These are phyloP conservation scores for Pammene fasciana DNA, from an alignment of 2,888 invertebrate species.

Conservation along the genomic window DNA sequence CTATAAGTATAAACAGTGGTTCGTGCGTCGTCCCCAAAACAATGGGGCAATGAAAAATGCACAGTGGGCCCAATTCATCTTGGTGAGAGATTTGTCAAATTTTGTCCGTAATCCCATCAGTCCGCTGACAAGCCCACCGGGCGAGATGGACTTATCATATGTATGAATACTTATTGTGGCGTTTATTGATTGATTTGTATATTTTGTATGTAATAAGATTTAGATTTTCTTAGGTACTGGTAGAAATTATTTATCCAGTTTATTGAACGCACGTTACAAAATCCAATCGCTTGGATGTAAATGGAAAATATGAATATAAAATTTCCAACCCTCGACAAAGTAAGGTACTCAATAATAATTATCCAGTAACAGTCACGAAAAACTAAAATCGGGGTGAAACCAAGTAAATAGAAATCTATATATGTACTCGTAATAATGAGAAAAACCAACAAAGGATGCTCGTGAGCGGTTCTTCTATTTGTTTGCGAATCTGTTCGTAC, in stretches of 20 bases:
- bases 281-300: no score
- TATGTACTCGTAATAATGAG: slow-evolving; percentile 8
- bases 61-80: slow-evolving; percentile 58
- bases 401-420: neutral
- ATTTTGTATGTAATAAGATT: slow-evolving; percentile 26
- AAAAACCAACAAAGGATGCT: slow-evolving; percentile 23
- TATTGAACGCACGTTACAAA: no score
- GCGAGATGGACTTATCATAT: slow-evolving; percentile 39
- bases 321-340: no score
- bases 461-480: slow-evolving; percentile 24
- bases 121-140: slow-evolving; percentile 49
- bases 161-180: slow-evolving; percentile 32
- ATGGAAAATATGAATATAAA: no score
- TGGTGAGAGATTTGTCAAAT: slow-evolving; percentile 67
- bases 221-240: slow-evolving; percentile 1
- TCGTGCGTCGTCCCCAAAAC: slow-evolving; percentile 44
- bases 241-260: no score
- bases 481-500: slow-evolving; percentile 30
- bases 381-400: neutral
- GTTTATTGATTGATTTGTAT: slow-evolving; percentile 21
- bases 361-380: no score
- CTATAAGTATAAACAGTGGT: slow-evolving; percentile 29
- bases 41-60: slow-evolving; percentile 54
- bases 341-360: no score
- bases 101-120: slow-evolving; percentile 54